Evolutionary conservation across 1,140 invertebrate species (phyloP).

Genomic region (Eufriesea mexicana): DNA sequence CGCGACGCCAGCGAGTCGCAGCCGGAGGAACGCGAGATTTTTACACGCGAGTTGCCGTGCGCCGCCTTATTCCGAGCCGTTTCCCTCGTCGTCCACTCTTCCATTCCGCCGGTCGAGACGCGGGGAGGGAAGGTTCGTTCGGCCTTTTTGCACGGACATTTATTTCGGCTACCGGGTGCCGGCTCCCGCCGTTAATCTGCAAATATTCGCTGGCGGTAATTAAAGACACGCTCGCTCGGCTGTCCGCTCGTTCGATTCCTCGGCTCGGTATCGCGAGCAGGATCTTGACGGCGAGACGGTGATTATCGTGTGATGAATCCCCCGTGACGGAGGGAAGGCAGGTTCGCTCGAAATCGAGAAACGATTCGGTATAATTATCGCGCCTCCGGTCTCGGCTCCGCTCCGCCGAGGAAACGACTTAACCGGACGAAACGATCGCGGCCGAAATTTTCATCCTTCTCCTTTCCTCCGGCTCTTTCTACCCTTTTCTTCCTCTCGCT

Average conservation of each 20-base stretch:
- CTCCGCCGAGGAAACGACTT: background rate
- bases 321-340: background rate
- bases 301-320: conserved; percentile 59
- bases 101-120: too few species aligned
- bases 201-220: conserved; percentile 67
- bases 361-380: conserved; percentile 44
- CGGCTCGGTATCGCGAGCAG: conserved; percentile 7
- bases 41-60: conserved; percentile 66
- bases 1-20: conserved; percentile 4
- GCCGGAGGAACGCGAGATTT: conserved; percentile 50
- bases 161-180: conserved; percentile 46
- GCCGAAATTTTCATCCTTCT: background rate
- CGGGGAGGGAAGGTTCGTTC: background rate
- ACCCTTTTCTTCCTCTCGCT: background rate
- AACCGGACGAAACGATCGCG: background rate
- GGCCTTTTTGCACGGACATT: conserved; percentile 16
- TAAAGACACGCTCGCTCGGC: conserved; percentile 59
- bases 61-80: conserved; percentile 38
- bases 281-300: conserved; percentile 46
- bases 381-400: background rate
- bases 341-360: conserved; percentile 28
- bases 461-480: background rate
- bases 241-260: conserved; percentile 25
- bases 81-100: background rate
- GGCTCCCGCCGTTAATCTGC: conserved; percentile 54